Conservation (phyloP, 2,797 vertebrate genomes). For the Phoxinus dragarum region DNA sequence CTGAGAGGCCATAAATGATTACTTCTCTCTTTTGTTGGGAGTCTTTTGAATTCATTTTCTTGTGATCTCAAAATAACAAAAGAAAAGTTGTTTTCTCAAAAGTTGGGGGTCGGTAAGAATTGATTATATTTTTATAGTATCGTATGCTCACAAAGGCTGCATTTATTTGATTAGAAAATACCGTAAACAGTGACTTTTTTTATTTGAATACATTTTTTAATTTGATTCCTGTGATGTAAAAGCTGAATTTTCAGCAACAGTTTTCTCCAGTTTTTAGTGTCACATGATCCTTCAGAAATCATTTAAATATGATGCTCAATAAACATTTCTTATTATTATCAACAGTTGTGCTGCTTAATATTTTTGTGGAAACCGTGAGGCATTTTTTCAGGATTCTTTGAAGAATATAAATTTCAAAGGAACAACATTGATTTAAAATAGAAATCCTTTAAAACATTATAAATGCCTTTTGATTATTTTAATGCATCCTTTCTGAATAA, state of each 20-base stretch:
- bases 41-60: not conserved
- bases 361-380: not conserved
- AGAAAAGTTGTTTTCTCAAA: not conserved
- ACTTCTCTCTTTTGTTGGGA: not conserved
- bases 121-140: not conserved
- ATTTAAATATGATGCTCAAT: not conserved
- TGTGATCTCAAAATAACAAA: not conserved
- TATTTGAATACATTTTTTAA: not conserved
- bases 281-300: not conserved
- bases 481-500: not conserved
- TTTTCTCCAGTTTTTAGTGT: not conserved
- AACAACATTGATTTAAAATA: not conserved
- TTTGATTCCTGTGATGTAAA: not conserved
- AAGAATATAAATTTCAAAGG: not conserved
- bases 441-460: not conserved
- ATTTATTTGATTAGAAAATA: not conserved
- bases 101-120: not conserved
- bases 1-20: not conserved
- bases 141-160: not conserved
- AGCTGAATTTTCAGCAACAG: not conserved
- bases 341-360: not conserved
- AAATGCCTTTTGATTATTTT: not conserved
- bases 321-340: not conserved
- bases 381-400: not conserved
- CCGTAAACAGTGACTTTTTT: not conserved